phyloP scores from a whole-genome alignment of 2,797 vertebrate genomes.

The Coregonus sp. region DNA sequence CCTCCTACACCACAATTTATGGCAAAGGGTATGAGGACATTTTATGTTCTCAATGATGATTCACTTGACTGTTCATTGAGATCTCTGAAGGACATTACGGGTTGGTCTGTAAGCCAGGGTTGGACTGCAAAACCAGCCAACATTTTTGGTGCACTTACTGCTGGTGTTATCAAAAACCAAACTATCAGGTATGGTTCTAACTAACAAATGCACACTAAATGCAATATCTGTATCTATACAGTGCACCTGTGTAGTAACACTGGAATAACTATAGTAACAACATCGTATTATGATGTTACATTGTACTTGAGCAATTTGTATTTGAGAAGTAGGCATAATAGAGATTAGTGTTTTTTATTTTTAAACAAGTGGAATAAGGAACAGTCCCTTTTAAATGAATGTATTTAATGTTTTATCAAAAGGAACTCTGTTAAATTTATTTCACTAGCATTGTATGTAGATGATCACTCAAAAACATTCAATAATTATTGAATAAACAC shows the following conservation, averaged over 20 bases:
- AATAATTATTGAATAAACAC: no score
- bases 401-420: neutral
- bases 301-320: no score
- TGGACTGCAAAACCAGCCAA: slow-evolving; percentile 6
- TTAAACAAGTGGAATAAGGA: slow-evolving; percentile 11
- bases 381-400: no score
- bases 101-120: slow-evolving; percentile 36
- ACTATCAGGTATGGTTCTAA: slow-evolving; percentile 32
- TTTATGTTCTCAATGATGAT: slow-evolving; percentile 58
- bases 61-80: slow-evolving; percentile 58
- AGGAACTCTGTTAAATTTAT: slow-evolving; percentile 18
- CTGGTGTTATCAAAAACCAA: slow-evolving; percentile 18
- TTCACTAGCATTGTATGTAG: no score
- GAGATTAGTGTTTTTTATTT: neutral
- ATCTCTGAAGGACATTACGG: slow-evolving; percentile 62
- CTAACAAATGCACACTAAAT: neutral
- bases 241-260: no score
- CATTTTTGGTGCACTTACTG: slow-evolving; percentile 45
- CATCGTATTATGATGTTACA: no score
- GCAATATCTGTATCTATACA: neutral
- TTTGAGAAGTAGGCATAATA: no score
- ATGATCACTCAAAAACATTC: no score
- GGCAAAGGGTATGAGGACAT: slow-evolving; percentile 54
- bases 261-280: no score
- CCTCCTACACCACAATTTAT: slow-evolving; percentile 42